Percentiles rank a stretch among this genome's conserved stretches.
These are phyloP conservation scores for Tokudaia muenninki DNA, from an alignment of 2,797 vertebrate species.

Conservation along the genomic window DNA sequence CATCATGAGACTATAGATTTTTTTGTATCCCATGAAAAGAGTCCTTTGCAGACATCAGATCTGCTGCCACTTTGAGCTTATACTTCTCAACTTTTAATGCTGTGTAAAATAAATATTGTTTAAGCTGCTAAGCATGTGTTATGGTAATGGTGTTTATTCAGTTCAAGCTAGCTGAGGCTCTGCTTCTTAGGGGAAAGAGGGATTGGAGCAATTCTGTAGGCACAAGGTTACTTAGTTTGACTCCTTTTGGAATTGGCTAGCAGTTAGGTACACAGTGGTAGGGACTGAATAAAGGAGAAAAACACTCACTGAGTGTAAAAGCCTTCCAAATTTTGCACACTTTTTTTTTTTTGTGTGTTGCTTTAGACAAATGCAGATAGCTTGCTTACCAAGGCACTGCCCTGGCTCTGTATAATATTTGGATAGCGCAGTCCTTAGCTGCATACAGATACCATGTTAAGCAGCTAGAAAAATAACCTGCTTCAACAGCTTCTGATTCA, in stretches of 20 bases:
- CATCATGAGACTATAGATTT: background rate
- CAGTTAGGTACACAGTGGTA: background rate
- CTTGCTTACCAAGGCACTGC: conserved; percentile 20
- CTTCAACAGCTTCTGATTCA: conserved; percentile 80
- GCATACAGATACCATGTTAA: conserved; percentile 51
- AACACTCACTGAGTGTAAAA: background rate
- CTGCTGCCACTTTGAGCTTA: background rate
- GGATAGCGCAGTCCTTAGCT: conserved; percentile 45
- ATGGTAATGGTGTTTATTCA: background rate
- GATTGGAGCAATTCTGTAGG: background rate
- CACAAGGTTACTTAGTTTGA: background rate
- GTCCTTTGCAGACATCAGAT: background rate
- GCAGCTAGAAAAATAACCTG: conserved; percentile 81
- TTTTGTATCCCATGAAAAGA: background rate
- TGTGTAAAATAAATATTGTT: background rate
- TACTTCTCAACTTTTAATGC: background rate
- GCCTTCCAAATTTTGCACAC: conserved; percentile 23
- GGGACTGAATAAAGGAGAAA: conserved; percentile 1
- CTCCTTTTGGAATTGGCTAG: background rate
- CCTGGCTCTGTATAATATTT: conserved; percentile 65
- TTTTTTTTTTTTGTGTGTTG: conserved; percentile 64
- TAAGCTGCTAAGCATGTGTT: background rate
- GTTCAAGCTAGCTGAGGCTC: background rate
- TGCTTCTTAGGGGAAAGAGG: background rate
- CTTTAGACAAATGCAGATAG: conserved; percentile 54